Conservation (phyloP, 30 jellyfish, hydroid and myxozoan genomes). For the Cassiopea xamachana region DNA sequence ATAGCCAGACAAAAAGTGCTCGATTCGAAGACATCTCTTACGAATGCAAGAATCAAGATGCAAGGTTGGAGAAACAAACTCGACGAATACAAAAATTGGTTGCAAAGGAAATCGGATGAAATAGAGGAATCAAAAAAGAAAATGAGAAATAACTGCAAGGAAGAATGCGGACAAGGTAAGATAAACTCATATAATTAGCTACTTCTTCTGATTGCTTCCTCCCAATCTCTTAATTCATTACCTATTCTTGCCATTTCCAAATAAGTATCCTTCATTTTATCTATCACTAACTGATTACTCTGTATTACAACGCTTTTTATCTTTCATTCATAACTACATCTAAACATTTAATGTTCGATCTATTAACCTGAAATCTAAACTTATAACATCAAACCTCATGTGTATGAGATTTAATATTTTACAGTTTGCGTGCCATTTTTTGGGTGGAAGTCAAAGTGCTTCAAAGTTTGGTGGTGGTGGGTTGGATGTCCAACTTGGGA, state of each 20-base stretch:
- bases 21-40: slow-evolving; percentile 35
- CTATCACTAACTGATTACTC: too few species aligned
- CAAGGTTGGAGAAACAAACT: slow-evolving; percentile 57
- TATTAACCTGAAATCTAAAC: too few species aligned
- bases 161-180: slow-evolving; percentile 75
- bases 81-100: slow-evolving; percentile 27
- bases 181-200: too few species aligned
- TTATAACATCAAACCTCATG: not conserved
- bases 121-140: slow-evolving; percentile 54
- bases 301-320: too few species aligned
- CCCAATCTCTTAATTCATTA: too few species aligned
- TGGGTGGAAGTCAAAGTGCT: slow-evolving; percentile 71
- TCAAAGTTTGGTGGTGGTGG: slow-evolving; percentile 76
- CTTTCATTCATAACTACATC: too few species aligned
- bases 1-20: slow-evolving; percentile 27
- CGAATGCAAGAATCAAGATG: slow-evolving; percentile 60
- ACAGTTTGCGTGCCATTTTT: slow-evolving; percentile 78
- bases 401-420: not conserved
- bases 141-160: slow-evolving; percentile 39
- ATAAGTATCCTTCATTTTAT: too few species aligned
- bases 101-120: slow-evolving; percentile 42
- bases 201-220: too few species aligned
- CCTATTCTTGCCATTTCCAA: too few species aligned
- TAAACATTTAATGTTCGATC: too few species aligned
- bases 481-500: slow-evolving; percentile 84